Evolutionary conservation across 2,888 invertebrate species (phyloP), one percentile per base, ranked within the genome.

Genomic region (Drosophila pegasa): DNA sequence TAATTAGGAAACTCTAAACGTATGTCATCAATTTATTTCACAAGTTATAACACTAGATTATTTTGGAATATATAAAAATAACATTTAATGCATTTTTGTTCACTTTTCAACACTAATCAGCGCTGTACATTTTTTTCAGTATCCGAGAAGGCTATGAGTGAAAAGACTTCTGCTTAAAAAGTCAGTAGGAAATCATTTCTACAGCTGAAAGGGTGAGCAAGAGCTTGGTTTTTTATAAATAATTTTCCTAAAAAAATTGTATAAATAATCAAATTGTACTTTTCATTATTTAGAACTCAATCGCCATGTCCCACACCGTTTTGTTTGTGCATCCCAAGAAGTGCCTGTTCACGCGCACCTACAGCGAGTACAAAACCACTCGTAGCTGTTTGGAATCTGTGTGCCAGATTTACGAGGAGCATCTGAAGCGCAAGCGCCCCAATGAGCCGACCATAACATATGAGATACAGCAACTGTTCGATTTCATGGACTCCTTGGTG

Each of bases 361-460:
- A 99, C 92, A 97, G 97, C 0, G 99, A 99, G 92, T 99, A 98
- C 90, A 98, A 99, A 90, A 97, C 97, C 61, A 96, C 99, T 5
- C 98, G 98, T 87, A 98, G 98, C 88, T 98, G 98, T 90, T 96
- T 99, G 96, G 98, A 99, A 93, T 98, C 98, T 31, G 98, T 99
- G n/a, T 99, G 99, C 92, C 98, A 98, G 93, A 99, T 99, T 74
- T 99, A 98, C 90, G 99, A 99, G 90, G 99, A 99, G 89, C 99
- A 99, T 93, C 93, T 99, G 80, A 99, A 99, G 91, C 94, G 97
- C 72, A 94, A 96, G 88, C 98, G 98, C 91, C 99, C 99, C 0
- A 96, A 97, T 90, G 96, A 97, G 27, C 97, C 98, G 1, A 97
- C 97, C 2, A 99, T 99, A 72, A 99, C 99, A 0, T 99, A 99